Percentiles rank a stretch among this genome's conserved stretches.
phyloP scores from a whole-genome alignment of 1,140 invertebrate genomes.

The Homalodisca vitripennis region DNA sequence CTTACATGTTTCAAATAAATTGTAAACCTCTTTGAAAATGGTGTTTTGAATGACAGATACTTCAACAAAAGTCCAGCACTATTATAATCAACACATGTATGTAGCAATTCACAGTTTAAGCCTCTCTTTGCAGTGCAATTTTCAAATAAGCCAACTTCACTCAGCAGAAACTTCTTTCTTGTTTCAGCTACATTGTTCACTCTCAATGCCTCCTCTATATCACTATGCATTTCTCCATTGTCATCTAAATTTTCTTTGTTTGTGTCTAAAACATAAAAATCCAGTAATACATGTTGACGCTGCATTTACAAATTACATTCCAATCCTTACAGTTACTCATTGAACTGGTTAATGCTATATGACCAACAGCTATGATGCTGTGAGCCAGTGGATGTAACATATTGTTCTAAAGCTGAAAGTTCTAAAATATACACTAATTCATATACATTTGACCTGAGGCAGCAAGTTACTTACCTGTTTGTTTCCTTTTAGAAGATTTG shows the following conservation, averaged over 20 bases:
- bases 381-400: no score
- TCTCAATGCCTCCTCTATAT: constrained; percentile 54
- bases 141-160: constrained; percentile 74
- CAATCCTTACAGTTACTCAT: no score
- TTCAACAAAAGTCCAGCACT: constrained; percentile 91
- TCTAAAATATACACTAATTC: no score
- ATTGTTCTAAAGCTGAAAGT: no score
- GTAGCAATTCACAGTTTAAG: constrained; percentile 74
- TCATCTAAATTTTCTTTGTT: constrained; percentile 54
- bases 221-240: constrained; percentile 60
- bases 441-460: no score
- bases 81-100: constrained; percentile 91
- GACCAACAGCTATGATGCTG: no score
- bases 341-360: no score
- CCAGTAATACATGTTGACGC: no score
- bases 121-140: constrained; percentile 57
- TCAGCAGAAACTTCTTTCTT: constrained; percentile 79
- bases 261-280: constrained; percentile 28
- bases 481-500: constrained; percentile 39
- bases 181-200: constrained; percentile 73
- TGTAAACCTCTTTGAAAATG: constrained; percentile 97
- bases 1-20: constrained; percentile 85
- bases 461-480: constrained; percentile 1
- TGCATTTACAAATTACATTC: no score
- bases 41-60: constrained; percentile 93